Conservation (phyloP, 2,888 invertebrate genomes). For the Sycophila texana region DNA sequence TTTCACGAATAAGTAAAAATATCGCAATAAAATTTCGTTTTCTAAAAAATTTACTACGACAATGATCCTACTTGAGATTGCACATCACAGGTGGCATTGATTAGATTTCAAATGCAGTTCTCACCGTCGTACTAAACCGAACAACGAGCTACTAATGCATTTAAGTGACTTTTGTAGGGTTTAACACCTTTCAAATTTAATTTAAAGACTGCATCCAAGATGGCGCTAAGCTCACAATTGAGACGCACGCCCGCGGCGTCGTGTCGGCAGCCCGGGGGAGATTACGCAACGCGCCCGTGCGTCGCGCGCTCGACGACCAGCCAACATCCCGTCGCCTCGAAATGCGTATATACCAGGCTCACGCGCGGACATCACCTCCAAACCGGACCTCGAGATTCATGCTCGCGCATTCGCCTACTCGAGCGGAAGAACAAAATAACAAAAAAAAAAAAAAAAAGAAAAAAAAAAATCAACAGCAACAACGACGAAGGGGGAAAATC, state of each 20-base stretch:
- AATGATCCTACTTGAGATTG: too few species aligned
- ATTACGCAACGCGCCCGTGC: not conserved
- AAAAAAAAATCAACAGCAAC: constrained; percentile 14
- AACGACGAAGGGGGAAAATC: constrained; percentile 39
- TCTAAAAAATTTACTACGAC: too few species aligned
- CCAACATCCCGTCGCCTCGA: not conserved
- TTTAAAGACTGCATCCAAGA: constrained; percentile 21
- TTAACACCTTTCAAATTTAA: constrained; percentile 1
- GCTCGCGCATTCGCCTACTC: not conserved
- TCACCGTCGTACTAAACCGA: too few species aligned
- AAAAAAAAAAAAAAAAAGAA: too few species aligned
- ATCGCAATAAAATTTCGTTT: too few species aligned
- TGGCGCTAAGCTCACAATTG: constrained; percentile 46
- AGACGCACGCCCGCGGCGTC: not conserved
- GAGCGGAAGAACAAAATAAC: constrained; percentile 1
- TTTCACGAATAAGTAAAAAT: too few species aligned
- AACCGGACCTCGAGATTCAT: not conserved
- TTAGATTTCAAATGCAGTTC: too few species aligned
- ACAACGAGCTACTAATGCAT: too few species aligned
- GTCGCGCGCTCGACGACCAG: constrained; percentile 10
- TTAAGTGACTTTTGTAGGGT: too few species aligned
- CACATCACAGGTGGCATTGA: too few species aligned
- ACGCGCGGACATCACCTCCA: too few species aligned
- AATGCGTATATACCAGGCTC: not conserved
- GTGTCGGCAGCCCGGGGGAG: not conserved